Percentiles rank a stretch among this genome's conserved stretches.
These are phyloP conservation scores for Diadegma fenestrale DNA, from an alignment of 2,888 invertebrate genomes.

Conservation along the genomic window DNA sequence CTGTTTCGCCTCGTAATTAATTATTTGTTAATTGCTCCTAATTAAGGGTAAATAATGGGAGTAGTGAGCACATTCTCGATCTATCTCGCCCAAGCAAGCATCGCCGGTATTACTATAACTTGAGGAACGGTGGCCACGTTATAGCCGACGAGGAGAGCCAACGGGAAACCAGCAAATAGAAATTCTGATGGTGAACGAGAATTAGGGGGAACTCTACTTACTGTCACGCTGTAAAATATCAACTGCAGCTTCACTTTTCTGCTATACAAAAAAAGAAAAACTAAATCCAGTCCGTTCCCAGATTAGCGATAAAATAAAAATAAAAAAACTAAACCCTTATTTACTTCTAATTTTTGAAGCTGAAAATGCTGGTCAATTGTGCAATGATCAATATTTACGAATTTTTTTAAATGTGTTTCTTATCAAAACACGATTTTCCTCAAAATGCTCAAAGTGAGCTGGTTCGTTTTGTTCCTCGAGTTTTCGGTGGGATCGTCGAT, in stretches of 20 bases:
- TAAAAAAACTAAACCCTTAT: too few species aligned
- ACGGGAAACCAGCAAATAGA: constrained; percentile 34
- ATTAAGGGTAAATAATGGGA: constrained; percentile 82
- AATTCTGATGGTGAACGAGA: constrained; percentile 25
- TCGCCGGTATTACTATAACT: constrained; percentile 16
- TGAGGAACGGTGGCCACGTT: constrained; percentile 27
- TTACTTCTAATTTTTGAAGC: too few species aligned
- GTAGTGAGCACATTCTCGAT: constrained; percentile 59
- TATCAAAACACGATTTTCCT: too few species aligned
- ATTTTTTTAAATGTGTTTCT: too few species aligned
- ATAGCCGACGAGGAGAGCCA: constrained; percentile 55
- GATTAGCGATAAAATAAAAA: neutral
- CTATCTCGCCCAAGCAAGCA: neutral
- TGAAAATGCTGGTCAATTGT: too few species aligned
- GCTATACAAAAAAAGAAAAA: neutral
- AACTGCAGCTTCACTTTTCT: neutral
- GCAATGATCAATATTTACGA: too few species aligned
- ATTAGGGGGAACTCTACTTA: constrained; percentile 37
- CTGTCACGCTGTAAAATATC: neutral
- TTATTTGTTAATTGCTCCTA: constrained; percentile 81
- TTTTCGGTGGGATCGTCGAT: neutral
- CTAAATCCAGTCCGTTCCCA: neutral
- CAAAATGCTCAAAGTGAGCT: too few species aligned
- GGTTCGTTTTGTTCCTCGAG: neutral
- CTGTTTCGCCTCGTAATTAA: constrained; percentile 75